These are phyloP conservation scores for Mesoligia furuncula DNA, from an alignment of 2,888 invertebrate genomes.

Conservation along the genomic window DNA sequence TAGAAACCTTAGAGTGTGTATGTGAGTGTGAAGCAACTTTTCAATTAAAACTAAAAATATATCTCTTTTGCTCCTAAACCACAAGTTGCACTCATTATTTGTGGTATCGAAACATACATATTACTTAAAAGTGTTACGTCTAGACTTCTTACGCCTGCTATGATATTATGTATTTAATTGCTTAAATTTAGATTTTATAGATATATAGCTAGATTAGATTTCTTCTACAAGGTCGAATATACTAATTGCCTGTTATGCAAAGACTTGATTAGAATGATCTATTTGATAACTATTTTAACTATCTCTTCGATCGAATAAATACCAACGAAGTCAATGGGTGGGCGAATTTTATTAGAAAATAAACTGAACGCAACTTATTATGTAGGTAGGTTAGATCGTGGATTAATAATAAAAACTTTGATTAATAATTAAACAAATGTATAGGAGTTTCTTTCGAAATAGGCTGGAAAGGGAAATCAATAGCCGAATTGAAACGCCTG, in stretches of 20 bases:
- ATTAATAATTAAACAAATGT: neutral
- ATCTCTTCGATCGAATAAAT: constrained; percentile 32
- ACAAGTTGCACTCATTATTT: constrained; percentile 1
- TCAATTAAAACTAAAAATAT: neutral
- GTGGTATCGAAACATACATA: constrained; percentile 23
- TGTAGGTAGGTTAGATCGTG: neutral
- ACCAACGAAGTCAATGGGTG: constrained; percentile 7
- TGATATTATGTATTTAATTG: neutral
- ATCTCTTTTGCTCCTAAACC: constrained; percentile 1
- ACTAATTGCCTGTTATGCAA: constrained; percentile 34
- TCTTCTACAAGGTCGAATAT: constrained; percentile 38
- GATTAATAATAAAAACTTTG: neutral
- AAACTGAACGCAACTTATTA: constrained; percentile 2
- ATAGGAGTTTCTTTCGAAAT: neutral
- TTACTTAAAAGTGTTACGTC: neutral
- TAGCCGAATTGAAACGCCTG: too few species aligned
- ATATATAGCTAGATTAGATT: constrained; percentile 11
- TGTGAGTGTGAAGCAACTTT: neutral
- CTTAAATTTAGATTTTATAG: neutral
- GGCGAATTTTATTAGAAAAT: constrained; percentile 12
- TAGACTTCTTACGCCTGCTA: constrained; percentile 6
- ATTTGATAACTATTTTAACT: constrained; percentile 27
- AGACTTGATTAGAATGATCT: constrained; percentile 23
- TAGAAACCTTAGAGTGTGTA: neutral
- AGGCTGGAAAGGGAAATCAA: too few species aligned